phyloP scores from a whole-genome alignment of 2,113 vertebrate species.

The Erythrocercus mccallii region DNA sequence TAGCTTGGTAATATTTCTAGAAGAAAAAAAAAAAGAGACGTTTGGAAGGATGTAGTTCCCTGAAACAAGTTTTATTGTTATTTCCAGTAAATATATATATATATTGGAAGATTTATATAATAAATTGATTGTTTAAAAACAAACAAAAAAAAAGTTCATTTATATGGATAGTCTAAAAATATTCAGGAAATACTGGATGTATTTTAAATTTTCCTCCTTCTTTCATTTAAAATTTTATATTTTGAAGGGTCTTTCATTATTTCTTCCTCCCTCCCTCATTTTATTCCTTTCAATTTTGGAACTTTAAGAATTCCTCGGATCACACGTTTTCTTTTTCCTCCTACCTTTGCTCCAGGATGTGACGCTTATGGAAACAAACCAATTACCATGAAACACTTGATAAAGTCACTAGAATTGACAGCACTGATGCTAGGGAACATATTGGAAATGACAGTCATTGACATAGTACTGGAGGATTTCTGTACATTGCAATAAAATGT shows the following conservation, averaged over 20 bases:
- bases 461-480: neutral
- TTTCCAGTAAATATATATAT: neutral
- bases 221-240: neutral
- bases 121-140: neutral
- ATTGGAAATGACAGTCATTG: constrained; percentile 37
- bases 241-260: neutral
- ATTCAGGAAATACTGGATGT: neutral
- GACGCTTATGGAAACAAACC: neutral
- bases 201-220: neutral
- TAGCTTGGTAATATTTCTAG: neutral
- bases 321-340: neutral
- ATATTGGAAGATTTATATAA: neutral
- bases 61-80: neutral
- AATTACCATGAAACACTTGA: neutral
- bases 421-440: neutral
- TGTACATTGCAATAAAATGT: constrained; percentile 9
- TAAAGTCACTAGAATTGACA: neutral
- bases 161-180: neutral
- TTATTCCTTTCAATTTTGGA: neutral
- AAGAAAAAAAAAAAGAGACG: neutral
- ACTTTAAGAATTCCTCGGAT: neutral
- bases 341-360: neutral
- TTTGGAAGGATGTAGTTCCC: neutral
- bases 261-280: fast-evolving
- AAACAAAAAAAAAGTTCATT: neutral